These are phyloP conservation scores for Myrmecobius fasciatus DNA, from an alignment of 2,113 vertebrate species.

Conservation along the genomic window DNA sequence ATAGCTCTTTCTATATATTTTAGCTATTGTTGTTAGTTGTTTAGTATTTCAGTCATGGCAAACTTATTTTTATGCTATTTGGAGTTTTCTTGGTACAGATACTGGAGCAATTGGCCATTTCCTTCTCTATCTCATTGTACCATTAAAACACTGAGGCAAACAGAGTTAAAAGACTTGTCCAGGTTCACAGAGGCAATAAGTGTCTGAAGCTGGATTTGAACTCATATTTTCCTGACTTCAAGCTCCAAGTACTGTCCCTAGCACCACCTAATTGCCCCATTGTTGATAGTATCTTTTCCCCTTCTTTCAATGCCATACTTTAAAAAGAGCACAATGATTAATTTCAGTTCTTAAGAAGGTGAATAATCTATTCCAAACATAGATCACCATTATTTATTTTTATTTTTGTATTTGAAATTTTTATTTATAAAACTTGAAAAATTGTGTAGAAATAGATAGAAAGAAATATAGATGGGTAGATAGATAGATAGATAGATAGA, in stretches of 20 bases:
- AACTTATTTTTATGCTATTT: background rate
- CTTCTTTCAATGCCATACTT: background rate
- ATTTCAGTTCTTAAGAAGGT: background rate
- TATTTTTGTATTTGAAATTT: no score
- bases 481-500: background rate
- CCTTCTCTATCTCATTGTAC: background rate
- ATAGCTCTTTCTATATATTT: background rate
- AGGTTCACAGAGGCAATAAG: background rate
- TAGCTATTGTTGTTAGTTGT: background rate
- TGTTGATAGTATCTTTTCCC: background rate
- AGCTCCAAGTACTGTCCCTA: background rate
- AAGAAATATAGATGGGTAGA: background rate
- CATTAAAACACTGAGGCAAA: background rate
- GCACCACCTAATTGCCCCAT: background rate
- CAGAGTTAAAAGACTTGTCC: background rate
- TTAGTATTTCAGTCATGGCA: background rate
- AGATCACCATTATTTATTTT: no score
- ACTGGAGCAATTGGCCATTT: background rate
- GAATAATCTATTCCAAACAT: background rate
- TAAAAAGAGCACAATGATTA: background rate
- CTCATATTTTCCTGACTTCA: background rate
- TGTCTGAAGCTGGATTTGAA: background rate
- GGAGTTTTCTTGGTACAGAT: background rate
- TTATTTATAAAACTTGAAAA: no score
- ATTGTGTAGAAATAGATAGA: background rate